A percentile compares a stretch with the other conserved stretches of the same genome.
Conservation (phyloP, 2,888 invertebrate genomes). For the Melinopterus prodromus region DNA sequence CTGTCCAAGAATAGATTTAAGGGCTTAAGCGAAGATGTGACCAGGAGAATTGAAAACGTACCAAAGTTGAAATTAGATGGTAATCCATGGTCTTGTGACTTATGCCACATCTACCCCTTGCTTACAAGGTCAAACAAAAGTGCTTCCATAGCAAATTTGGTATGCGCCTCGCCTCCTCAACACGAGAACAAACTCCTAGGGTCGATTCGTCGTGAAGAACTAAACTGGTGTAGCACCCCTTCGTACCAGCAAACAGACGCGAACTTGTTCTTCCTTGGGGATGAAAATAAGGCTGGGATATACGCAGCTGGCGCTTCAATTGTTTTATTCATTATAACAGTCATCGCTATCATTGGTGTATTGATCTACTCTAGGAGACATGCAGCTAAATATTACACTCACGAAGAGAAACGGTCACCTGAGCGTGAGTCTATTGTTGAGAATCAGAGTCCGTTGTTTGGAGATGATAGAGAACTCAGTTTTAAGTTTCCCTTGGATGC, state of each 20-base stretch:
- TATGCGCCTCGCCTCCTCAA: conserved; percentile 68
- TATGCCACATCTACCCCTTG: conserved; percentile 70
- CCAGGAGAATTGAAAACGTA: conserved; percentile 55
- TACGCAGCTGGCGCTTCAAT: conserved; percentile 66
- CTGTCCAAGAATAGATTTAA: conserved; percentile 76
- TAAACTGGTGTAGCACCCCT: conserved; percentile 65
- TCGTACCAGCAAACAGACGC: conserved; percentile 65
- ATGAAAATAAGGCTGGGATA: conserved; percentile 65
- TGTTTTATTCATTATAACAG: conserved; percentile 63
- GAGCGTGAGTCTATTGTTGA: conserved; percentile 61
- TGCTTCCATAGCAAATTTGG: conserved; percentile 62
- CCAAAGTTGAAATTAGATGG: conserved; percentile 61
- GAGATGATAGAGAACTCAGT: conserved; percentile 64
- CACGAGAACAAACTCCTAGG: conserved; percentile 63
- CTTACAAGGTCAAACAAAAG: conserved; percentile 67
- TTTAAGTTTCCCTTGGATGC: conserved; percentile 66
- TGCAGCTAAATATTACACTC: conserved; percentile 82
- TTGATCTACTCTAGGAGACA: conserved; percentile 75
- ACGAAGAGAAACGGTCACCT: conserved; percentile 70
- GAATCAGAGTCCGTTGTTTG: conserved; percentile 59
- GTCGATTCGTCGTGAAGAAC: conserved; percentile 55
- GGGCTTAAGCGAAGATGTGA: conserved; percentile 65
- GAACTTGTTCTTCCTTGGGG: conserved; percentile 59
- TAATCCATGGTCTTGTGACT: conserved; percentile 76
- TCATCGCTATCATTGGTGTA: conserved; percentile 61